Evolutionary conservation across 2,888 invertebrate genomes (phyloP).

Genomic region (Hetaerina titia): DNA sequence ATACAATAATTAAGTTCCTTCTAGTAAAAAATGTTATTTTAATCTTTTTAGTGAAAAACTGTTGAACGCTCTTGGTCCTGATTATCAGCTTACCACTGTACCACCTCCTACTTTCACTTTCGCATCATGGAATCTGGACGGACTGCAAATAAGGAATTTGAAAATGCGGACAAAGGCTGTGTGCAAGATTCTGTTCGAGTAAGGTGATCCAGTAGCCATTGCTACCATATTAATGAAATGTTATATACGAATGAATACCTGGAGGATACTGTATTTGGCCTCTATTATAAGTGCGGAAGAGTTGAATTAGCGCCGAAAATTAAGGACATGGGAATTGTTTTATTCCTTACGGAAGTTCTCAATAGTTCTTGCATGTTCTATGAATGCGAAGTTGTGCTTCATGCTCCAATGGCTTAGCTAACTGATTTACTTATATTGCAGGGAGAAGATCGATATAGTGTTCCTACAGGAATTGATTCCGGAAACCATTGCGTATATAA

Average conservation of each 20-base stretch:
- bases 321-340: too few species aligned
- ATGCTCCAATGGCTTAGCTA: too few species aligned
- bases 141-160: conserved; percentile 78
- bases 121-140: conserved; percentile 82
- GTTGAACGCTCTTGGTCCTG: conserved; percentile 67
- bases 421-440: conserved; percentile 73
- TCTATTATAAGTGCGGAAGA: too few species aligned
- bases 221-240: too few species aligned
- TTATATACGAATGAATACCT: too few species aligned
- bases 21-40: background rate
- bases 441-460: conserved; percentile 80
- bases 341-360: too few species aligned
- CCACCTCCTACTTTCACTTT: conserved; percentile 77
- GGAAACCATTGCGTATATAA: conserved; percentile 76
- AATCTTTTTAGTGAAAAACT: conserved; percentile 69
- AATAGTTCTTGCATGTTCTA: too few species aligned
- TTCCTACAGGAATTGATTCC: conserved; percentile 81
- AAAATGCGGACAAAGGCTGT: conserved; percentile 78
- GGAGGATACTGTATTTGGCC: too few species aligned
- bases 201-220: conserved; percentile 70
- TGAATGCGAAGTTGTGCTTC: too few species aligned
- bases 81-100: conserved; percentile 71
- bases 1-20: background rate
- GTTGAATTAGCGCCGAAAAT: too few species aligned
- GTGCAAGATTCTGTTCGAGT: conserved; percentile 77